Evolutionary conservation across 1,140 invertebrate species (phyloP), one percentile per base, ranked within the genome.

Genomic region (Nasonia longicornis): DNA sequence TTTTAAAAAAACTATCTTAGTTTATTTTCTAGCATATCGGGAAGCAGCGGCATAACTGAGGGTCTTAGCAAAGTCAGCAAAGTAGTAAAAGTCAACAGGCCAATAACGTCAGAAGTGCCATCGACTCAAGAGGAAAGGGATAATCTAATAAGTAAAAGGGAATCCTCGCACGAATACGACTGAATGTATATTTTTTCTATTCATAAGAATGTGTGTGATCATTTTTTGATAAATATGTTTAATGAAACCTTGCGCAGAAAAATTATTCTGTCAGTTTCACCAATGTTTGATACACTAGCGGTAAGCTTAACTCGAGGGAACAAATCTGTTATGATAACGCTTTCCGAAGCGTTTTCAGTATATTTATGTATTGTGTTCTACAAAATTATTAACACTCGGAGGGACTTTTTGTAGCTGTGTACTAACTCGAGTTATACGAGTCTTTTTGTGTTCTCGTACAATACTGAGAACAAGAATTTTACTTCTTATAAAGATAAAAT

Each of bases 111-210:
- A 8, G 90, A 92, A 72, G 88, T 93, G 84, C 91, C 92, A 69
- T 89, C 91, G 6, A 92, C 92, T 64, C 92, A 94, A 84, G 93
- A 95, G 83, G 94, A 95, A 87, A 92, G 93, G 79, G 93, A 94
- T 75, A 92, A 90, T 86, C 87, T 95, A 26, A 90, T 95, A 73
- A 91, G 91, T 14, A 94, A 94, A 87, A 92, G 92, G 26, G 94
- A 95, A 87, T 94, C 93, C 73, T 95, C 94, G 86, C 94, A 95
- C 88, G 94, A 95, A 82, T 95, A 95, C 84, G 94, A 95, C 89
- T 95, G 92, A 92, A 83, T 42, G 45, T 66, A 71, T 66, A 42
- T 76, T 74, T 71, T 73, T 81, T 81, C 10, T 81, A 70, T 26
- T 52, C 10, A 14, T 31, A 14, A 76, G n/a, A 31, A 73, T 81